Base-by-base conservation (phyloP, 92 coral and sea anemone genomes). In the Muricea muricata region DNA sequence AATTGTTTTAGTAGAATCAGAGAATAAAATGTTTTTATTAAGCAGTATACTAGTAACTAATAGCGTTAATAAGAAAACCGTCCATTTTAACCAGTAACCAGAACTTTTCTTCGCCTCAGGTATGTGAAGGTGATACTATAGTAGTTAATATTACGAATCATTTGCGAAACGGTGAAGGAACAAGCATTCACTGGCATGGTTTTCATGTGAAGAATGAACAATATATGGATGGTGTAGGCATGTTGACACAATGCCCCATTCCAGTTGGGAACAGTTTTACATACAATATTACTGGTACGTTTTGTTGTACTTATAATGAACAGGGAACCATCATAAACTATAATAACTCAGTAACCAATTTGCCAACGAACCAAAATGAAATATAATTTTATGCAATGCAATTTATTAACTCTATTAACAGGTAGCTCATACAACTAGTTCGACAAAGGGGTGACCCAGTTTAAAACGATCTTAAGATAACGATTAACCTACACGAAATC, bases 181-280 rank as follows among this genome's bases (percentile, higher is more conserved):
- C 61, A 24, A 73, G 79, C 48, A 73, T 73, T 73, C 79, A 73
- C 31, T 73, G 79, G 79, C 79, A 73, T 20, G 79, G 79, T 41
- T 73, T 73, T 25, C 79, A 41, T 46, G 56, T 41, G 2, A 58
- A 31, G 11, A 39, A 73, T n/a, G 79, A 73, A n/a, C 79, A 39
- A 46, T 73, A 73, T 31, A 73, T 73, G 79, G 79, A 73, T 31
- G 79, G 79, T 18, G 79, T 73, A n/a, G 60, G 56, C 31, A 39
- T 73, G 79, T 73, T 73, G 37, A 73, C 79, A n/a, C 79, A 73
- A 25, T 73, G 79, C 13, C 79, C 79, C 11, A 73, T 73, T 23
- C 79, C 58, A 39, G 79, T 52, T 11, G 35, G 32, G 28, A 20
- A 46, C 20, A 73, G 39, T 41, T 73, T 73, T 52, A 73, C 79